A percentile compares a stretch with the other conserved stretches of the same genome.
Evolutionary conservation across 2,113 vertebrate genomes (phyloP).

Genomic region (Syngnathus scovelli): DNA sequence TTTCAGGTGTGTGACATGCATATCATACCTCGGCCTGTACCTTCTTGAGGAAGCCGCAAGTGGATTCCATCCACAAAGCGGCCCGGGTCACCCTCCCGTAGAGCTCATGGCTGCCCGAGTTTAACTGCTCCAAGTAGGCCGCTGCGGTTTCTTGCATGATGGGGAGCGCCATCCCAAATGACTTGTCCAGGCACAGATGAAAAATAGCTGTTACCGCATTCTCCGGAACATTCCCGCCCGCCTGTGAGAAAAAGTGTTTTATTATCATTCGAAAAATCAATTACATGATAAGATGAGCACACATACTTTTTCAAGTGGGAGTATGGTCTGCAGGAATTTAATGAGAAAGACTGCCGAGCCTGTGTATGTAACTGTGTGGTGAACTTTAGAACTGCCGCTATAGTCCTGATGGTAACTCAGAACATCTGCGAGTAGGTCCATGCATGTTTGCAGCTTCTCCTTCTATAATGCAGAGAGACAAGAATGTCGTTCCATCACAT

Average conservation of each 20-base stretch:
- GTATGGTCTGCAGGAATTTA: conserved; percentile 81
- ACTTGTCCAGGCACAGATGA: conserved; percentile 80
- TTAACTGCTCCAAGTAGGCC: conserved; percentile 90
- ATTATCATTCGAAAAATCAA: background rate
- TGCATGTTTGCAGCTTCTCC: conserved; percentile 74
- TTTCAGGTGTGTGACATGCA: background rate
- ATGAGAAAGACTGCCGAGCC: conserved; percentile 78
- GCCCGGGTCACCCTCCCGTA: conserved; percentile 77
- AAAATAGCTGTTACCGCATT: conserved; percentile 77
- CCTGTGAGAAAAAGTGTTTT: conserved; percentile 60
- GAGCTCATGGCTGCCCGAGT: conserved; percentile 78
- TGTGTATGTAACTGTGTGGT: conserved; percentile 83
- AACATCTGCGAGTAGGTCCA: conserved; percentile 81
- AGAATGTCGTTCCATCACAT: conserved; percentile 15
- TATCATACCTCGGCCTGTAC: conserved; percentile 76
- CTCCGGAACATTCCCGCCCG: conserved; percentile 76
- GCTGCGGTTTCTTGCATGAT: conserved; percentile 78
- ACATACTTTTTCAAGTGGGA: conserved; percentile 91
- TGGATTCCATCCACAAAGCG: conserved; percentile 80
- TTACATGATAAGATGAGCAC: background rate
- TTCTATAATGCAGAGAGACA: conserved; percentile 70
- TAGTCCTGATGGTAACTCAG: conserved; percentile 79
- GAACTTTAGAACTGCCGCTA: conserved; percentile 63
- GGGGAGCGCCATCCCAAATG: conserved; percentile 81
- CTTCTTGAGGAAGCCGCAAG: conserved; percentile 83